A percentile compares a stretch with the other conserved stretches of the same genome.
Conservation (phyloP, 2,888 invertebrate species). For the Prosapia bicincta region DNA sequence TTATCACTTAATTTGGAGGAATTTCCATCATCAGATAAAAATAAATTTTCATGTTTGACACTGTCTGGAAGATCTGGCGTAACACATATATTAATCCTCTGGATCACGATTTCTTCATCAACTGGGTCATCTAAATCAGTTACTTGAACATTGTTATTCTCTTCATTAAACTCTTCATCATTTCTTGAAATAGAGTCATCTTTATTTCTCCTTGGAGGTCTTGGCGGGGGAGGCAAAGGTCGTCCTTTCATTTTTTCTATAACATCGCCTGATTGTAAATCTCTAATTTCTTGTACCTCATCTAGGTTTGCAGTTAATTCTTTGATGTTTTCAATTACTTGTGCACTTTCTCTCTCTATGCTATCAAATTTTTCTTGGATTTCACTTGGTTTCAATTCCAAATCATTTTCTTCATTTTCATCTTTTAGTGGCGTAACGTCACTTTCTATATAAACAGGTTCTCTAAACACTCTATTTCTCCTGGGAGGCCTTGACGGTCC, state of each 20-base stretch:
- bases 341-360: constrained; percentile 19
- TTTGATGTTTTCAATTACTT: constrained; percentile 53
- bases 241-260: constrained; percentile 80
- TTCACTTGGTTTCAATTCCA: constrained; percentile 15
- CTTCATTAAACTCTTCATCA: constrained; percentile 21
- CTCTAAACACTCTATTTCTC: constrained; percentile 46
- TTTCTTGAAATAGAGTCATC: constrained; percentile 18
- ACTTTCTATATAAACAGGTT: constrained; percentile 39
- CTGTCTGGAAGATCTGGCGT: not conserved
- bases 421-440: constrained; percentile 25
- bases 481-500: constrained; percentile 59
- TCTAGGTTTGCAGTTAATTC: constrained; percentile 51
- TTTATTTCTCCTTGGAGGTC: constrained; percentile 63
- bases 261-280: constrained; percentile 69
- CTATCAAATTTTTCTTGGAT: constrained; percentile 11
- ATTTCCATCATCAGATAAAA: not conserved
- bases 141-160: constrained; percentile 24
- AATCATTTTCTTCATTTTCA: constrained; percentile 13
- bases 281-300: constrained; percentile 46
- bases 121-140: constrained; percentile 23
- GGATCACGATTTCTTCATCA: constrained; percentile 19
- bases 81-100: constrained; percentile 24
- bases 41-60: not conserved
- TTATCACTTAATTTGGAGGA: not conserved
- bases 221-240: constrained; percentile 81